Evolutionary conservation across 92 coral and sea anemone genomes (phyloP).

Genomic region (Desmophyllum pertusum): DNA sequence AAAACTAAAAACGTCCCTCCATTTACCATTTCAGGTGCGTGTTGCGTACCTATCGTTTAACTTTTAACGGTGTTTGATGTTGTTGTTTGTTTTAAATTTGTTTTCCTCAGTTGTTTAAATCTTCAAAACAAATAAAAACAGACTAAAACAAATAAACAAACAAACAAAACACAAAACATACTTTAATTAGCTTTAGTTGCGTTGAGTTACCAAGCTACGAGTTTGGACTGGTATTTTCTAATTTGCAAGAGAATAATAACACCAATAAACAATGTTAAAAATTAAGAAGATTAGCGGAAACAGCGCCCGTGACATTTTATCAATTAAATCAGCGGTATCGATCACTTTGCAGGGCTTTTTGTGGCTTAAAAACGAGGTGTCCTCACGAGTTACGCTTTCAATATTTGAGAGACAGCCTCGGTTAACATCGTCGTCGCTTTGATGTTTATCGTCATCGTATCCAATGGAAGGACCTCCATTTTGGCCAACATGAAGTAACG

Average conservation of each 20-base stretch:
- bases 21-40: too few relatives aligned
- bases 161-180: too few relatives aligned
- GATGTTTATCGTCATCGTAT: neutral
- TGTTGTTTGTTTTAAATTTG: too few relatives aligned
- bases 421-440: neutral
- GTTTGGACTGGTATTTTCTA: neutral
- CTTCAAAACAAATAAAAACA: too few relatives aligned
- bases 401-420: neutral
- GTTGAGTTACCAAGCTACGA: too few relatives aligned
- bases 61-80: too few relatives aligned
- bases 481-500: neutral
- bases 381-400: neutral
- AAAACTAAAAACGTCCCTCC: too few relatives aligned
- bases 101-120: too few relatives aligned
- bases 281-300: constrained; percentile 51
- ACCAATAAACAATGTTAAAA: constrained; percentile 53
- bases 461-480: neutral
- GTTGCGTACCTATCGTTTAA: too few relatives aligned
- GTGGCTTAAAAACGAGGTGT: neutral
- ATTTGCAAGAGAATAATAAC: constrained; percentile 6
- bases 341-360: neutral
- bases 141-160: too few relatives aligned
- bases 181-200: too few relatives aligned
- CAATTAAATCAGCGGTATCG: constrained; percentile 41
- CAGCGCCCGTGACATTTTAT: constrained; percentile 36